These are phyloP conservation scores for Urechis unicinctus DNA, from an alignment of 2,888 invertebrate species.

Conservation along the genomic window DNA sequence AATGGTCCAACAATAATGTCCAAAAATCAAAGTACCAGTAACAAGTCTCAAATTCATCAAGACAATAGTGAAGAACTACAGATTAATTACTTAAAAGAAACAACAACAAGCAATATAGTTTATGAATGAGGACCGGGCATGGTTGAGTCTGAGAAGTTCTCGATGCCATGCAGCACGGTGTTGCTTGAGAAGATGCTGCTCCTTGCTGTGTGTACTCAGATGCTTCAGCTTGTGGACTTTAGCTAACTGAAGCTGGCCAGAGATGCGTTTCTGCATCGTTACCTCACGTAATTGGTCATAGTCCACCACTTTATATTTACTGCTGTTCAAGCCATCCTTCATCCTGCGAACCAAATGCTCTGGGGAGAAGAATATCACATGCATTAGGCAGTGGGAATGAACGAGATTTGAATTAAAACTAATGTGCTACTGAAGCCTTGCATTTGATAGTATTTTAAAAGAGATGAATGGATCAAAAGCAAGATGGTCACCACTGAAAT, in stretches of 20 bases:
- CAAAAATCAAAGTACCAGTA: too few species aligned
- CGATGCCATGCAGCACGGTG: slow-evolving; percentile 45
- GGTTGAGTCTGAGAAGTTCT: slow-evolving; percentile 37
- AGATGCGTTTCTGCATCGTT: neutral
- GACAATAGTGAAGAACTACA: neutral
- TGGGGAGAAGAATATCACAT: neutral
- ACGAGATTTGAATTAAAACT: too few species aligned
- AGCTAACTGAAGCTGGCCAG: neutral
- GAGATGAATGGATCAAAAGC: too few species aligned
- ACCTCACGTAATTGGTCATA: neutral
- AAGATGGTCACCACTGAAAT: too few species aligned
- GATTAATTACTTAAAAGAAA: neutral
- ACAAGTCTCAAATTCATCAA: too few species aligned
- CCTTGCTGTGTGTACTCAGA: slow-evolving; percentile 36
- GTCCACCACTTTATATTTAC: neutral
- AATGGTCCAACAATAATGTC: too few species aligned
- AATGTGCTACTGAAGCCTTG: too few species aligned
- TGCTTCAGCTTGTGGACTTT: slow-evolving; percentile 39
- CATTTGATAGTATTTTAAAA: too few species aligned
- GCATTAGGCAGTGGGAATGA: too few species aligned
- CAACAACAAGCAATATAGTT: neutral
- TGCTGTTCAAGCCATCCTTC: neutral
- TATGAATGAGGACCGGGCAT: too few species aligned
- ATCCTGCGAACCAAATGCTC: neutral
- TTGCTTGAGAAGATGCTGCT: slow-evolving; percentile 39